Evolutionary conservation across 2,797 vertebrate genomes (phyloP).

Genomic region (Anguilla pacifica): DNA sequence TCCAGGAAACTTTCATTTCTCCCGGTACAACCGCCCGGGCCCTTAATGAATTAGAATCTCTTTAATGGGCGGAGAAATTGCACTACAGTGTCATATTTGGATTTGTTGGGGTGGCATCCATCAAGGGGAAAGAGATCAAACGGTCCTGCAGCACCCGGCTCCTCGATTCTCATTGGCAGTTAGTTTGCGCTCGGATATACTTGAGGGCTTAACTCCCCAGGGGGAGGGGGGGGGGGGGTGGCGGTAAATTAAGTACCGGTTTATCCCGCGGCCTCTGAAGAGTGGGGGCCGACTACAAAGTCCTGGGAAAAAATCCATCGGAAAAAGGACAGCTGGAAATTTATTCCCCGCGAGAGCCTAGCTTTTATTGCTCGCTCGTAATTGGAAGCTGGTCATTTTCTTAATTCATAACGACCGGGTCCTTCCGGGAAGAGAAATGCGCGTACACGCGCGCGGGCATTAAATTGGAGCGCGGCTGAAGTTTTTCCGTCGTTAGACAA

Average conservation of each 20-base stretch:
- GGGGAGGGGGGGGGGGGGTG: too few relatives aligned
- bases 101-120: background rate
- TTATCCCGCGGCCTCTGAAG: background rate
- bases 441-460: too few relatives aligned
- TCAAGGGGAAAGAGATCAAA: background rate
- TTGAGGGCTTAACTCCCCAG: background rate
- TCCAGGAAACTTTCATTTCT: background rate
- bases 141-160: background rate
- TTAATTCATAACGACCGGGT: too few relatives aligned
- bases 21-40: background rate
- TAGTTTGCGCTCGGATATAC: background rate
- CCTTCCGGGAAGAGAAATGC: too few relatives aligned
- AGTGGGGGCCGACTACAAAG: too few relatives aligned
- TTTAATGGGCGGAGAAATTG: background rate
- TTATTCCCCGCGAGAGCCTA: background rate
- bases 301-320: background rate
- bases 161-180: background rate
- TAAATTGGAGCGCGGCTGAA: background rate
- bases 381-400: too few relatives aligned
- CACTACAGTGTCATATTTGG: too few relatives aligned
- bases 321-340: background rate
- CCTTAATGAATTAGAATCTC: background rate
- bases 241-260: too few relatives aligned
- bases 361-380: too few relatives aligned
- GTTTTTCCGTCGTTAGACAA: background rate